Evolutionary conservation across 2,113 vertebrate species (phyloP), one percentile per base, ranked within the genome.

Genomic region (Erpornis zantholeuca): DNA sequence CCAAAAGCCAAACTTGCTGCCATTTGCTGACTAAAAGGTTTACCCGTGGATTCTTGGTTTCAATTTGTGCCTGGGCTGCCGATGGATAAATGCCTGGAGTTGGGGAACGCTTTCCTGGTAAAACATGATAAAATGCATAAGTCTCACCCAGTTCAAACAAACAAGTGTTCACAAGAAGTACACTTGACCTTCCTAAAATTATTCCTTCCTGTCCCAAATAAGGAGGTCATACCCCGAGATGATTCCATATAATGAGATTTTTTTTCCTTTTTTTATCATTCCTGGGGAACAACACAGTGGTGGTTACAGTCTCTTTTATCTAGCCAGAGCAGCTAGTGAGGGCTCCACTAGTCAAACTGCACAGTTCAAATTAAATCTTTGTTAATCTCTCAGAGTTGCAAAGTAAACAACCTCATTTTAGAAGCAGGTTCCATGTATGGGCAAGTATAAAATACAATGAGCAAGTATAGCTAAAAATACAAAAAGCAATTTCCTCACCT

Each of bases 1-100:
- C 99, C n/a, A 99, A 98, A 71, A 99, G 99, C 99, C 99, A 99
- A 82, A 99, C 99, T 72, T 99, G 99, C 94, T 99, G 99, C 99
- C 99, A 99, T 95, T 99, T 99, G 97, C 99, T 99, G 91, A 99
- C 99, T 94, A 99, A 95, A 91, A 99, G 98, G 97, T 99, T 99
- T 19, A 99, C 98, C 47, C 98, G 98, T 38, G 99, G 99, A 92
- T 99, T 99, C 97, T 99, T 99, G 61, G 99, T 99, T 97, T 99
- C 99, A 1, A 99, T 99, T 81, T 98, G 98, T 7, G 99, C 72
- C 92, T 99, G 99, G 11, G 99, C 96, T 54, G 98, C 98, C 89
- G 99, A 98, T 0, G 98, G 97, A 84, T 99, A 99, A 79, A 99
- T 97, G 29, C 98, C 97, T 93, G 99, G 99, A 19, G 98, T 98